phyloP scores from a whole-genome alignment of 2,888 invertebrate genomes.

The Crossocerus cetratus region DNA sequence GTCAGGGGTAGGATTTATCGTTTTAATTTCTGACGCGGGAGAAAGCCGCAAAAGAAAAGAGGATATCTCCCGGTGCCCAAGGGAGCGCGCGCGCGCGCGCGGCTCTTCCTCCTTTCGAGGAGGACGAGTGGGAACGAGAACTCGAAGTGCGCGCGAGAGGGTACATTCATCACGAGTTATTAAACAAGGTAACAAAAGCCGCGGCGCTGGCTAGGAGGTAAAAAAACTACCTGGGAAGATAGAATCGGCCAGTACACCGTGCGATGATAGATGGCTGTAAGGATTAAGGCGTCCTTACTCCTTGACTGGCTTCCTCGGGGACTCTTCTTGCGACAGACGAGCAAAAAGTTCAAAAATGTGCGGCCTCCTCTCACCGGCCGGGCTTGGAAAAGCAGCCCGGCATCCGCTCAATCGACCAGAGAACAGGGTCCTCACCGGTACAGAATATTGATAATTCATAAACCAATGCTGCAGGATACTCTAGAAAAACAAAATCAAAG shows the following conservation, averaged over 20 bases:
- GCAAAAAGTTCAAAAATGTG: not conserved
- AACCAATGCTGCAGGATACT: no score
- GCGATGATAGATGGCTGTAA: slow-evolving; percentile 73
- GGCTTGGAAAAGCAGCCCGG: no score
- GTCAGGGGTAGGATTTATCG: slow-evolving; percentile 56
- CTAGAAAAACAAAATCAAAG: no score
- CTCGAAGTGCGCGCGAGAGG: slow-evolving; percentile 51
- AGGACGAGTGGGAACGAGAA: slow-evolving; percentile 38
- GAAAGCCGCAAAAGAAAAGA: slow-evolving; percentile 40
- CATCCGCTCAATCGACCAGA: no score
- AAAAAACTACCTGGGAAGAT: slow-evolving; percentile 70
- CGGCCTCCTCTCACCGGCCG: no score
- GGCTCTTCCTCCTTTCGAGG: slow-evolving; percentile 34
- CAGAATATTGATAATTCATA: no score
- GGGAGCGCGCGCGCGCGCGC: slow-evolving; percentile 5
- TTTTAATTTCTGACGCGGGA: slow-evolving; percentile 65
- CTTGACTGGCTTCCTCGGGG: slow-evolving; percentile 31
- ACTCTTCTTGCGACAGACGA: slow-evolving; percentile 31
- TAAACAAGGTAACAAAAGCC: slow-evolving; percentile 75
- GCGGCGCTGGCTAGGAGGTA: slow-evolving; percentile 64
- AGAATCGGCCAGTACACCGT: slow-evolving; percentile 74
- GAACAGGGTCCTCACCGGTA: no score
- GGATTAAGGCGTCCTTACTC: slow-evolving; percentile 68
- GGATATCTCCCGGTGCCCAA: slow-evolving; percentile 36
- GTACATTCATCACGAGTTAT: slow-evolving; percentile 76